Percentiles rank a stretch among this genome's conserved stretches.
Conservation (phyloP, 2,113 vertebrate genomes). For the Nyctereutes procyonoides region DNA sequence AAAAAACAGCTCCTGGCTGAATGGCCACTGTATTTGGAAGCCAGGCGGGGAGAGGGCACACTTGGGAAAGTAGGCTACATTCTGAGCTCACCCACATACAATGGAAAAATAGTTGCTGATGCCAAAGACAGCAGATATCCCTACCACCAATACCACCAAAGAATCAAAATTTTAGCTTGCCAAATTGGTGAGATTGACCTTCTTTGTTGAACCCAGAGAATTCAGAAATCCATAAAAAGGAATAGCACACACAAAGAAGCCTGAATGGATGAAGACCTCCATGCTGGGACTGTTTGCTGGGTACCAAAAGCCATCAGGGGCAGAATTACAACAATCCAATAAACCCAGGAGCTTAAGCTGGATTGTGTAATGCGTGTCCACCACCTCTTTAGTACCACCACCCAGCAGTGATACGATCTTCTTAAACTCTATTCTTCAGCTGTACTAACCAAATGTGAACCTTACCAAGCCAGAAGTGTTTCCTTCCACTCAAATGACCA, state of each 20-base stretch:
- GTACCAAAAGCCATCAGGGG: neutral
- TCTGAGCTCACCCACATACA: neutral
- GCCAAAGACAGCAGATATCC: neutral
- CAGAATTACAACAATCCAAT: neutral
- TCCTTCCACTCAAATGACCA: neutral
- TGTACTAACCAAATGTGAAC: neutral
- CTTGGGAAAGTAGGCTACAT: neutral
- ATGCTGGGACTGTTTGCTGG: neutral
- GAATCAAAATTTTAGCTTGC: neutral
- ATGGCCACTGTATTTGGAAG: neutral
- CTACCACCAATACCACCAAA: neutral
- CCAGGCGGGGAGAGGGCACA: neutral
- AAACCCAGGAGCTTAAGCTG: neutral
- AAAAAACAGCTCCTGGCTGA: neutral
- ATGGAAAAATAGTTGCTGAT: neutral
- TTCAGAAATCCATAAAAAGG: neutral
- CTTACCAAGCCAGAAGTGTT: neutral
- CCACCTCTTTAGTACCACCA: neutral
- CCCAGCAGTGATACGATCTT: neutral
- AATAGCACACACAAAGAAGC: neutral
- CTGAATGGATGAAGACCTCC: neutral
- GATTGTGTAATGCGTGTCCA: neutral
- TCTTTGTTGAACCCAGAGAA: neutral
- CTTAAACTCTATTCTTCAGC: neutral
- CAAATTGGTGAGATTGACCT: neutral